Conservation (phyloP, 1,140 invertebrate genomes). For the Drosophila elegans region DNA sequence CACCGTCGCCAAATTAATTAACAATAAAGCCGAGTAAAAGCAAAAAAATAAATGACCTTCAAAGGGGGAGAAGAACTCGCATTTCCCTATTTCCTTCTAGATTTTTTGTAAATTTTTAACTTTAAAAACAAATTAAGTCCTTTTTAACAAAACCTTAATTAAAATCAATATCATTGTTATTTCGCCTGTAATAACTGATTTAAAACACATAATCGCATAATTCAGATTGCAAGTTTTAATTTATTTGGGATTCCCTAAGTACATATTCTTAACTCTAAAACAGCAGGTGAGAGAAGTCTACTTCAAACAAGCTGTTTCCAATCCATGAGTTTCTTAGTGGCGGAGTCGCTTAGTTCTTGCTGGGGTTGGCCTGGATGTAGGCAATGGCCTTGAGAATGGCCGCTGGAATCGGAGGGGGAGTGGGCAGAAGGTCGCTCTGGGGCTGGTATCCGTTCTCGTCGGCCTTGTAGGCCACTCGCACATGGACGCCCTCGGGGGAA, state of each 20-base stretch:
- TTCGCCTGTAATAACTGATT: too few species aligned
- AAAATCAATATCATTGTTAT: too few species aligned
- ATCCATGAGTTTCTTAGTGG: background rate
- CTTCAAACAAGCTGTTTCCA: slow-evolving; percentile 6
- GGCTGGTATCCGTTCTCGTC: slow-evolving; percentile 87
- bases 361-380: slow-evolving; percentile 84
- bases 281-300: slow-evolving; percentile 5
- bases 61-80: too few species aligned
- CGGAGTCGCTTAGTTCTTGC: slow-evolving; percentile 25
- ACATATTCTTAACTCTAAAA: slow-evolving; percentile 9
- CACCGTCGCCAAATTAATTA: too few species aligned
- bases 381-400: slow-evolving; percentile 74
- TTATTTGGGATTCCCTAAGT: slow-evolving; percentile 25
- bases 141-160: too few species aligned
- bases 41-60: too few species aligned
- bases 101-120: too few species aligned
- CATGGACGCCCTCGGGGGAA: slow-evolving; percentile 84
- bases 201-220: background rate
- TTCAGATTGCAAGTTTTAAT: slow-evolving; percentile 17
- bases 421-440: slow-evolving; percentile 84
- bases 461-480: slow-evolving; percentile 86
- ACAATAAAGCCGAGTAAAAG: too few species aligned
- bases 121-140: too few species aligned
- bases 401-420: slow-evolving; percentile 63
- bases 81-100: too few species aligned